Evolutionary conservation across 2,113 vertebrate genomes (phyloP).

Genomic region (Cairina moschata): DNA sequence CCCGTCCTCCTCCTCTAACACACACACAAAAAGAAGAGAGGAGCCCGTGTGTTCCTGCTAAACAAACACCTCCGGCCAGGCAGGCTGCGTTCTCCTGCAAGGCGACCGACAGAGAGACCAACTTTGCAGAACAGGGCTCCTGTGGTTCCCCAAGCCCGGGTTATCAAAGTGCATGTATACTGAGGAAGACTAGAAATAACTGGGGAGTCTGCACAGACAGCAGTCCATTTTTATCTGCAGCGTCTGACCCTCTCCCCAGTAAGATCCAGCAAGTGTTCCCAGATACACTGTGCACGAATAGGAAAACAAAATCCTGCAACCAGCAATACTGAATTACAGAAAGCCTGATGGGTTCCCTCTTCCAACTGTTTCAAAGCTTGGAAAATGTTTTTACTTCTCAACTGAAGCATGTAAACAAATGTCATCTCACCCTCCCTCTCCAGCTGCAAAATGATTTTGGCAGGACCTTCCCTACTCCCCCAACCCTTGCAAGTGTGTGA

Average conservation of each 20-base stretch:
- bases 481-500: slow-evolving; percentile 41
- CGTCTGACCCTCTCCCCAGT: not conserved
- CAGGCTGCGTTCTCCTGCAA: not conserved
- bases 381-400: slow-evolving; percentile 47
- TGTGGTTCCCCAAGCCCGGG: not conserved
- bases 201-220: not conserved
- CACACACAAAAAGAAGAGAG: not conserved
- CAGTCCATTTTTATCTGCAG: slow-evolving; percentile 17
- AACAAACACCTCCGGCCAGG: not conserved
- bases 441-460: slow-evolving; percentile 65
- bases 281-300: not conserved
- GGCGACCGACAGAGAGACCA: not conserved
- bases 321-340: slow-evolving; percentile 14
- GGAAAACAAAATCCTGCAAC: not conserved
- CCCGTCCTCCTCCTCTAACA: no score
- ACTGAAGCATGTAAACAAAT: slow-evolving; percentile 60
- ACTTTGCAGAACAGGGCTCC: slow-evolving; percentile 44
- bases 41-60: not conserved
- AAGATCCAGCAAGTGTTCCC: slow-evolving; percentile 21
- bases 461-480: slow-evolving; percentile 58
- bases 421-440: slow-evolving; percentile 50
- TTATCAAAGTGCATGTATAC: not conserved
- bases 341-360: not conserved
- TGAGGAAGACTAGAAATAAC: not conserved
- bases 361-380: slow-evolving; percentile 42